Evolutionary conservation across 2,113 vertebrate genomes (phyloP), one percentile per base, ranked within the genome.

Genomic region (Tauraco erythrolophus): DNA sequence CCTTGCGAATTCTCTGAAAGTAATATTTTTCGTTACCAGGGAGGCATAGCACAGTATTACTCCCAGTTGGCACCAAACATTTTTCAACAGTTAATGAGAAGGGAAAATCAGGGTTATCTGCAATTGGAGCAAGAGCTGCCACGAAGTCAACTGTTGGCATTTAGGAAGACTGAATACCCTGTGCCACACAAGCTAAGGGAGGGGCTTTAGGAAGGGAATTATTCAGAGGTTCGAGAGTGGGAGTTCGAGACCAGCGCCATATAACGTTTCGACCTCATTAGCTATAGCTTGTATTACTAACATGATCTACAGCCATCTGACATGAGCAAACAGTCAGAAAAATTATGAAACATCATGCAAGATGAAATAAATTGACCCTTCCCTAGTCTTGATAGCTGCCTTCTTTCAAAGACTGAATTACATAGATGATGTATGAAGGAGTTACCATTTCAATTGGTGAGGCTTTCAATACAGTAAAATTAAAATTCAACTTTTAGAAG

Each of bases 401-500:
- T 94, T 89, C 72, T 84, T 78, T 89, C 84, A 75, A 75, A 51
- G 72, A 84, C 65, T 79, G 69, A 96, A 78, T 91, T 89, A 71
- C 80, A 87, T 28, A 24, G 37, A 58, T 78, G 91, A 92, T 94
- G 56, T 18, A 89, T 68, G 93, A 92, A 84, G 72, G 23, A 77
- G 86, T 91, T 96, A 91, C 62, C 80, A 89, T 75, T 91, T 87
- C 94, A 92, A 89, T 94, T 37, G 84, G 80, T 30, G 30, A 37
- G 84, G 80, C 77, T 94, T 95, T 87, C 93, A 91, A 95, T 86
- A 91, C 78, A 94, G 89, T 86, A 84, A 88, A 94, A 96, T 92
- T 35, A 94, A 93, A 96, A 95, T 91, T 86, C 92, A 95, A 95
- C 84, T 91, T 95, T 78, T 56, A 91, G 69, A 92, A 87, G 87